Percentiles rank a stretch among this genome's conserved stretches.
These are phyloP conservation scores for Netelia virgata DNA, from an alignment of 2,888 invertebrate species.

Conservation along the genomic window DNA sequence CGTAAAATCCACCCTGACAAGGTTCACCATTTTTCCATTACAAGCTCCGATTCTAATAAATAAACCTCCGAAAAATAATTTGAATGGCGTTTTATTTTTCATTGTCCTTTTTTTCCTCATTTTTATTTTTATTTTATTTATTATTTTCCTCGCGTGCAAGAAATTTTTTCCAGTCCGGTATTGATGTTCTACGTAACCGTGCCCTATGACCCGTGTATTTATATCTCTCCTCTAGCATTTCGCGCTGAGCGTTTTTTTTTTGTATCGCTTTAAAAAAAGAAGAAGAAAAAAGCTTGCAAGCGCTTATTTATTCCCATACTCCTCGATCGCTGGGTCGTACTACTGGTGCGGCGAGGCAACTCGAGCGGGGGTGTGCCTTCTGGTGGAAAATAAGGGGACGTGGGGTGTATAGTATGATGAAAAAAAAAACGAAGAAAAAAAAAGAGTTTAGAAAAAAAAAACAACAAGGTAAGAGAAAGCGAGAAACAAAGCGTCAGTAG, in stretches of 20 bases:
- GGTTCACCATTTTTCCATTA: no score
- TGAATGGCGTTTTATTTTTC: no score
- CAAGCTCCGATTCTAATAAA: no score
- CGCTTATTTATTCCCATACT: slow-evolving; percentile 10
- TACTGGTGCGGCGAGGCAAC: not conserved
- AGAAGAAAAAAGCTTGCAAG: no score
- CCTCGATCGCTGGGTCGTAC: not conserved
- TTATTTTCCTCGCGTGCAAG: not conserved
- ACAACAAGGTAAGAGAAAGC: slow-evolving; percentile 12
- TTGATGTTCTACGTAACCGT: not conserved
- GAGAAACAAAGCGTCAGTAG: slow-evolving; percentile 32
- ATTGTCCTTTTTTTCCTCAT: not conserved
- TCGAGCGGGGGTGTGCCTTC: not conserved
- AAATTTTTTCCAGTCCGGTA: not conserved
- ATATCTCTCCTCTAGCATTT: not conserved
- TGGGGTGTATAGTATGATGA: slow-evolving; percentile 16
- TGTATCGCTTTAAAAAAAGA: slow-evolving; percentile 9
- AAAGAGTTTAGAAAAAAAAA: slow-evolving; percentile 23
- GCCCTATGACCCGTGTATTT: not conserved
- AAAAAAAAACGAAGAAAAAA: slow-evolving; percentile 16
- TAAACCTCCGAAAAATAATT: no score
- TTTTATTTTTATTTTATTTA: not conserved
- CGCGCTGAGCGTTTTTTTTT: not conserved
- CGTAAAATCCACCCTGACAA: no score
- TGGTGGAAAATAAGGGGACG: slow-evolving; percentile 22